Evolutionary conservation across 2,113 vertebrate species (phyloP), one percentile per base, ranked within the genome.

Genomic region (Xerus inauris): DNA sequence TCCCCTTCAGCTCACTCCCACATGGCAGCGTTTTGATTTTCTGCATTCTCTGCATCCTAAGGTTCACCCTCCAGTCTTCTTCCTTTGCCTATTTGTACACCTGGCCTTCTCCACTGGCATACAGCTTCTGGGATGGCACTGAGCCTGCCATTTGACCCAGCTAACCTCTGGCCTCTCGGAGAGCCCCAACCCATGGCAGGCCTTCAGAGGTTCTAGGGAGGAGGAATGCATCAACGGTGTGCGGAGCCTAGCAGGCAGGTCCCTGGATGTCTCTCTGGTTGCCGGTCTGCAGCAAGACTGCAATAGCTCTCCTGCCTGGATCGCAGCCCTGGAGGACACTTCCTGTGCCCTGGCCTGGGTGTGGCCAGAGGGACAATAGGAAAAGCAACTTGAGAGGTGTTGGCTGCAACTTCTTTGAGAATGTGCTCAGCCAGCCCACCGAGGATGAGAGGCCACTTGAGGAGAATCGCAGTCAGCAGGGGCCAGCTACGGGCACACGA

Each of bases 151-250:
- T 47, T 35, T 26, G 38, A 26, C 32, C 28, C n/a, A 62, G 2
- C 28, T 12, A 4, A 49, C 38, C 19, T 71, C 24, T 12, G 19
- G 62, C 45, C 3, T 19, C 45, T 16, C 17, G 45, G 14, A 8
- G 22, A 0, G 8, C 0, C 0, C 82, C 8, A 38, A 51, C 2
- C 13, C 2, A 0, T 8, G 1, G 22, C 10, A 22, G 47, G 20
- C 4, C 0, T 40, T 59, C 35, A 0, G 2, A 13, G 40, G 28
- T 1, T 28, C 1, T 3, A 13, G 13, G 19, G 12, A 38, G 75
- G 40, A 42, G 49, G 76, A 40, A n/a, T 40, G 22, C 17, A 47
- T 42, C 40, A 59, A 49, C 5, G 7, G 2, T 10, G 1, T 24
- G 19, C 32, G 5, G 28, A 40, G 9, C 26, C 89, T 57, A 32